Conservation (phyloP, 64 coral and sea anemone species). For the Porites lutea region DNA sequence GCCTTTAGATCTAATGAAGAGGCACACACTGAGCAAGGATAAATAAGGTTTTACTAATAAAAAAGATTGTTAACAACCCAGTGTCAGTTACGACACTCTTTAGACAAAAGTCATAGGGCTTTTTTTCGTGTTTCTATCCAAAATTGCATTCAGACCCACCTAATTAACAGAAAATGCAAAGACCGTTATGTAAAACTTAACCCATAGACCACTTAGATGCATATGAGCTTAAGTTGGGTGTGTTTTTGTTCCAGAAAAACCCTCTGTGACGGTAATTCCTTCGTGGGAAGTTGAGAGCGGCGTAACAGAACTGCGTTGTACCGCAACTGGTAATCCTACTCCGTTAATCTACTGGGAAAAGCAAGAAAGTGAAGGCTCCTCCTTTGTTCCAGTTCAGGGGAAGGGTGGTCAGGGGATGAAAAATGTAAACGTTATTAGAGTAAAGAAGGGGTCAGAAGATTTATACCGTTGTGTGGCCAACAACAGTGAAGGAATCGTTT, state of each 20-base stretch:
- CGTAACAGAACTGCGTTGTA: neutral
- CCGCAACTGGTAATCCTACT: constrained; percentile 50
- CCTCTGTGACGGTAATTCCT: neutral
- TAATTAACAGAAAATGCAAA: too few relatives aligned
- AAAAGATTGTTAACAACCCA: too few relatives aligned
- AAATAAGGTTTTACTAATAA: too few relatives aligned
- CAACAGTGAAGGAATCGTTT: constrained; percentile 18
- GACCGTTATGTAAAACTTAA: too few relatives aligned
- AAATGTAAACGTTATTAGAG: neutral
- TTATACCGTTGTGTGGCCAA: constrained; percentile 44
- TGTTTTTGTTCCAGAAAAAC: constrained; percentile 9
- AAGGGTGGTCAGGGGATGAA: neutral
- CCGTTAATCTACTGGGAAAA: constrained; percentile 50
- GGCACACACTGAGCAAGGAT: too few relatives aligned
- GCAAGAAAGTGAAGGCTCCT: neutral
- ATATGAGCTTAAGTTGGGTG: neutral
- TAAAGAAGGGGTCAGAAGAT: neutral
- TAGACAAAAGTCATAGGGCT: too few relatives aligned
- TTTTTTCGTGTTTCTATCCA: too few relatives aligned
- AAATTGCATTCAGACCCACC: too few relatives aligned
- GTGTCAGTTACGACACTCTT: too few relatives aligned
- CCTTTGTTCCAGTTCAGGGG: constrained; percentile 29
- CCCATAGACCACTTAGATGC: too few relatives aligned
- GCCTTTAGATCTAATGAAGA: too few relatives aligned
- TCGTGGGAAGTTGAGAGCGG: neutral